These are phyloP conservation scores for Phoxinus dragarum DNA, from an alignment of 2,797 vertebrate genomes.

Conservation along the genomic window DNA sequence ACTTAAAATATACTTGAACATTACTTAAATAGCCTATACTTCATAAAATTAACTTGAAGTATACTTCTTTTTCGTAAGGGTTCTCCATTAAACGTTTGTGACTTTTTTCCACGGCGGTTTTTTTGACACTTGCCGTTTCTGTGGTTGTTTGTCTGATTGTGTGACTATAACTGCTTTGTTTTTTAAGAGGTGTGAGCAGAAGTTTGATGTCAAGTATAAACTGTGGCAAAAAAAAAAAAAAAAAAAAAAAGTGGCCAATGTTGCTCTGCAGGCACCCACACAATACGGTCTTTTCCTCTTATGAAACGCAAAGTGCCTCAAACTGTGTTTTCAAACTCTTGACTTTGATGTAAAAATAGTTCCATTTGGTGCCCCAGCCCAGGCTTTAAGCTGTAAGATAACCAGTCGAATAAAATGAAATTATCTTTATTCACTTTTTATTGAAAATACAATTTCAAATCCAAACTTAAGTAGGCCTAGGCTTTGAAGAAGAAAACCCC, in stretches of 20 bases:
- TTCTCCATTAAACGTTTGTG: neutral
- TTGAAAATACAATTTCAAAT: neutral
- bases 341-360: neutral
- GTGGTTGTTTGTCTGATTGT: constrained; percentile 48
- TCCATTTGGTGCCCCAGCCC: neutral
- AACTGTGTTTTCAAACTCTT: neutral
- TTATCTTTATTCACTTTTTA: neutral
- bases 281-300: constrained; percentile 2
- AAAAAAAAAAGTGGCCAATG: neutral
- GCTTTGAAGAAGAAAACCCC: neutral
- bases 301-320: neutral
- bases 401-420: neutral
- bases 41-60: too few relatives aligned
- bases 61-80: too few relatives aligned
- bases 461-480: neutral
- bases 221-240: neutral
- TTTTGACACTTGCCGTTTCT: neutral
- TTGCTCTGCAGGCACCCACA: constrained; percentile 66
- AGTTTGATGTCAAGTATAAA: neutral
- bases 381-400: neutral
- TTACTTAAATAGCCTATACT: too few relatives aligned
- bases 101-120: neutral
- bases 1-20: too few relatives aligned
- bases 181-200: constrained; percentile 50
- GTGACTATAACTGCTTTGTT: constrained; percentile 48